phyloP scores from a whole-genome alignment of 1,140 invertebrate genomes.

The Chlorops oryzae region DNA sequence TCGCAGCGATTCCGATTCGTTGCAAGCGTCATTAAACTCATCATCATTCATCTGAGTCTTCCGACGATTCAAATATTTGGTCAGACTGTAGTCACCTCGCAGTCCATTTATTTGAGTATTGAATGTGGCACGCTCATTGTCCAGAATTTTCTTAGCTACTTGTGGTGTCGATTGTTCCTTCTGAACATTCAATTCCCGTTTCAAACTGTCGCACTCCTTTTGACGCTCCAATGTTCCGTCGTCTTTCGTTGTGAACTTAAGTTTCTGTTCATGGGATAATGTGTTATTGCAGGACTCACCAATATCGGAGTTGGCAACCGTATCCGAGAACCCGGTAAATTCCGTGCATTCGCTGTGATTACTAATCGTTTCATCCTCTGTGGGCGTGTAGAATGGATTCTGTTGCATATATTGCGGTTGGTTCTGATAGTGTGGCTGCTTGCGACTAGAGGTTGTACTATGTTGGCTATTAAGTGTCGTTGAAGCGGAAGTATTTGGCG shows the following conservation, averaged over 20 bases:
- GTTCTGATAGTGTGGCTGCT: slow-evolving; percentile 4
- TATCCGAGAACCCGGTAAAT: slow-evolving; percentile 36
- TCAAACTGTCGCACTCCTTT: too few relatives aligned
- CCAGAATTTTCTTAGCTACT: slow-evolving; percentile 11
- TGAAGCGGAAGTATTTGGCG: slow-evolving; percentile 13
- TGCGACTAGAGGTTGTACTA: slow-evolving; percentile 4
- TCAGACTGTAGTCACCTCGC: slow-evolving; percentile 40
- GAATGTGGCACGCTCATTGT: slow-evolving; percentile 32
- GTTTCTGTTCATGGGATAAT: slow-evolving; percentile 30
- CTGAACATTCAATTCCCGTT: neutral
- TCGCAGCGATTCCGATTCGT: slow-evolving; percentile 14
- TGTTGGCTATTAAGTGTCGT: slow-evolving; percentile 15
- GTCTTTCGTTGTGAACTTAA: slow-evolving; percentile 19
- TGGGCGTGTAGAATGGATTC: slow-evolving; percentile 3
- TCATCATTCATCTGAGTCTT: slow-evolving; percentile 28
- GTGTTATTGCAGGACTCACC: slow-evolving; percentile 37
- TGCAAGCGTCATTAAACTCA: slow-evolving; percentile 4
- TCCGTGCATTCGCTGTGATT: slow-evolving; percentile 43
- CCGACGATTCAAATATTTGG: slow-evolving; percentile 41
- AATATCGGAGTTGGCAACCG: slow-evolving; percentile 29
- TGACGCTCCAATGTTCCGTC: slow-evolving; percentile 4
- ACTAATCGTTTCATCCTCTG: slow-evolving; percentile 36
- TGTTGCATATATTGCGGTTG: neutral
- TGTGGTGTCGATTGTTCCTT: slow-evolving; percentile 11
- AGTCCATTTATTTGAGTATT: slow-evolving; percentile 39